A percentile compares a stretch with the other conserved stretches of the same genome.
Evolutionary conservation across 2,113 vertebrate species (phyloP).

Genomic region (Ictidomys tridecemlineatus): DNA sequence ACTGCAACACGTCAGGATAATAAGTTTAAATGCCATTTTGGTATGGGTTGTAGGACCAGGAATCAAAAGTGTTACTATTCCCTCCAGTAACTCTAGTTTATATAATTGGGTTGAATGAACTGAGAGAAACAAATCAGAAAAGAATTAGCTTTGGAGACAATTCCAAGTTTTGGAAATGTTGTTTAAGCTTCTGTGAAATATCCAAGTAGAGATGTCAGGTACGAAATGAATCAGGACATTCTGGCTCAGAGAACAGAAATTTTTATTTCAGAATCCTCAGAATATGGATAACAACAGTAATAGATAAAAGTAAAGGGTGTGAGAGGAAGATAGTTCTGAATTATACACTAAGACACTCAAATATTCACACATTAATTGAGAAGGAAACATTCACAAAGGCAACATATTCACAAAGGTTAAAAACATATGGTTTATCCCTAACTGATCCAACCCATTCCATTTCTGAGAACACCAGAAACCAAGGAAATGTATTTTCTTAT

Average conservation of each 20-base stretch:
- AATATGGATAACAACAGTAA: neutral
- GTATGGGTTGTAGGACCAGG: neutral
- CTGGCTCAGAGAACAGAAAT: neutral
- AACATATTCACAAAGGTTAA: neutral
- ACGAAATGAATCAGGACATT: neutral
- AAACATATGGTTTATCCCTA: too few relatives aligned
- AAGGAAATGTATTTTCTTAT: neutral
- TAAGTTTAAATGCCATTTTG: neutral
- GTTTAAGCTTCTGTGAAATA: constrained; percentile 45
- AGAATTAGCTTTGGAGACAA: neutral
- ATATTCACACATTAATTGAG: neutral
- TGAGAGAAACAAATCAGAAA: neutral
- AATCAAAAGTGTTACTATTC: neutral
- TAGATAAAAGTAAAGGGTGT: neutral
- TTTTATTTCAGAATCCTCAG: neutral
- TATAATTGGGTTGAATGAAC: neutral
- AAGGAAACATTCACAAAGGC: neutral
- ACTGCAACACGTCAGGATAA: neutral
- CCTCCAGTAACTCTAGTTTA: neutral
- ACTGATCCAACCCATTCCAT: too few relatives aligned
- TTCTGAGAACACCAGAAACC: neutral
- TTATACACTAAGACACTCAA: neutral
- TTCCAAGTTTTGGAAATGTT: constrained; percentile 14
- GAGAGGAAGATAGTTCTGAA: neutral
- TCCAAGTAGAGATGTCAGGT: neutral